A percentile compares a stretch with the other conserved stretches of the same genome.
These are phyloP conservation scores for Typhlichthys subterraneus DNA, from an alignment of 2,797 vertebrate genomes.

Conservation along the genomic window DNA sequence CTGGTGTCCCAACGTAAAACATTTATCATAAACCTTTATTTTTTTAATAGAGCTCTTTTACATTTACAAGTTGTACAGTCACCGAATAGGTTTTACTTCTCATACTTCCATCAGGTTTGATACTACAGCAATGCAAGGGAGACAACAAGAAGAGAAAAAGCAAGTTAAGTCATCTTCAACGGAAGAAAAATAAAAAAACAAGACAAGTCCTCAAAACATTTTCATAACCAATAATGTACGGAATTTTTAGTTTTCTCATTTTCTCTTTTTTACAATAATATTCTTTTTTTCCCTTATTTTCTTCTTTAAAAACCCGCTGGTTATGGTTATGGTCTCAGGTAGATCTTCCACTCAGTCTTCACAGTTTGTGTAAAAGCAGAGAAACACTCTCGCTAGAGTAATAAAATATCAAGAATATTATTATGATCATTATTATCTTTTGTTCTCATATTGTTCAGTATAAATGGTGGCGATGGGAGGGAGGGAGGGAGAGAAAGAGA, in stretches of 20 bases:
- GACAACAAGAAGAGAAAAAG: conserved; percentile 77
- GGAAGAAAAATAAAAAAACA: conserved; percentile 69
- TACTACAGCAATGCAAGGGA: conserved; percentile 83
- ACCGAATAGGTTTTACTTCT: conserved; percentile 77
- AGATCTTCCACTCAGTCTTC: conserved; percentile 87
- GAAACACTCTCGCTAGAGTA: conserved; percentile 89
- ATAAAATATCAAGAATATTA: conserved; percentile 93
- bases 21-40: conserved; percentile 11
- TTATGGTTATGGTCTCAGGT: conserved; percentile 89
- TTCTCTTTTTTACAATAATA: conserved; percentile 69
- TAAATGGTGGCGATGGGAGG: conserved; percentile 76
- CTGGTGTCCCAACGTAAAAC: conserved; percentile 67
- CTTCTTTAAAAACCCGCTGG: conserved; percentile 90
- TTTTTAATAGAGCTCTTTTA: conserved; percentile 66
- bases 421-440: conserved; percentile 79
- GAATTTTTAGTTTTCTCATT: conserved; percentile 76
- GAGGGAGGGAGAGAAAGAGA: conserved; percentile 43
- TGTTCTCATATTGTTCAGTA: conserved; percentile 85
- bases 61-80: too few species aligned
- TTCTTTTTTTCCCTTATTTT: conserved; percentile 71
- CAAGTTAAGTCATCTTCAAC: conserved; percentile 85
- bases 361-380: conserved; percentile 95
- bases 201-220: conserved; percentile 87
- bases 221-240: conserved; percentile 89
- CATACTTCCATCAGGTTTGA: conserved; percentile 80